These are phyloP conservation scores for Pristionchus maxplancki DNA, from an alignment of 2,888 invertebrate species.

Conservation along the genomic window DNA sequence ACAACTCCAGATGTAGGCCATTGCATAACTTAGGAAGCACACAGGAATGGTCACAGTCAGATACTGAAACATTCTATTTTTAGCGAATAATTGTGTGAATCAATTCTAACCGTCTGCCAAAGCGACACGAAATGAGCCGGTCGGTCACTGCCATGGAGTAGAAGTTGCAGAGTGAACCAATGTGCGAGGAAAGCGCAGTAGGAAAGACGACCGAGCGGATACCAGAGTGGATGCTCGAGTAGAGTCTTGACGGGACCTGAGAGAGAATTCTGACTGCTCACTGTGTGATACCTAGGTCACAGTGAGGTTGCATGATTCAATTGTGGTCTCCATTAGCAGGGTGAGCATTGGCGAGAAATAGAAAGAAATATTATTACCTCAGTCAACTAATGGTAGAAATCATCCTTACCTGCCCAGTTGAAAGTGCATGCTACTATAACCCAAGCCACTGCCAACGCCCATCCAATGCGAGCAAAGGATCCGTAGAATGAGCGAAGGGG, in stretches of 20 bases:
- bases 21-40: background rate
- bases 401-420: constrained; percentile 78
- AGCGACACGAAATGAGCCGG: constrained; percentile 18
- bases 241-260: constrained; percentile 83
- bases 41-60: background rate
- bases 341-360: too few relatives aligned
- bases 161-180: constrained; percentile 39
- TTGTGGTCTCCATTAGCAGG: too few relatives aligned
- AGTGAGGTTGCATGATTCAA: too few relatives aligned
- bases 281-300: too few relatives aligned
- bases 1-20: constrained; percentile 35
- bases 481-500: background rate
- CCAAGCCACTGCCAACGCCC: constrained; percentile 78
- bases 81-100: background rate
- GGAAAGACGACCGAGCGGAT: constrained; percentile 91
- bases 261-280: background rate
- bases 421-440: constrained; percentile 79
- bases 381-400: too few relatives aligned
- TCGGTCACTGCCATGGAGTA: background rate
- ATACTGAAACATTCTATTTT: background rate
- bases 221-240: constrained; percentile 87
- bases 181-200: constrained; percentile 89
- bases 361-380: too few relatives aligned
- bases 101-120: constrained; percentile 20
- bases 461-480: constrained; percentile 71